Percentiles rank a stretch among this genome's conserved stretches.
phyloP scores from a whole-genome alignment of 2,888 invertebrate species.

The Lepidochrysops patricia region DNA sequence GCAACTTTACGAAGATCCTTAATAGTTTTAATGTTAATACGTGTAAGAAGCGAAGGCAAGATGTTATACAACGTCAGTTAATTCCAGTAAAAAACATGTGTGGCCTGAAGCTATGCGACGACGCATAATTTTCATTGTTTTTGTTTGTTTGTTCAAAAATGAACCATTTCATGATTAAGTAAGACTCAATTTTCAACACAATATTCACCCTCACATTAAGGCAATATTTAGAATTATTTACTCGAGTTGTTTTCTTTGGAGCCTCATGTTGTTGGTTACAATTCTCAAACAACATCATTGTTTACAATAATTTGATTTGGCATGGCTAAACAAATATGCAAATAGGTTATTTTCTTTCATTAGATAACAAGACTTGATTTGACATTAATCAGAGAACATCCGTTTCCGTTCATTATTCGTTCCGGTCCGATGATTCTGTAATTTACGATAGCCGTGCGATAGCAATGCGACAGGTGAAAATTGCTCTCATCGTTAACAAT shows the following conservation, averaged over 20 bases:
- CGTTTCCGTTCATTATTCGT: too few species aligned
- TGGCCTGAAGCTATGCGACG: conserved; percentile 13
- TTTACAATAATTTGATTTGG: not conserved
- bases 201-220: not conserved
- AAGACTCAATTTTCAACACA: not conserved
- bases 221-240: not conserved
- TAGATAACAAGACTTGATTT: too few species aligned
- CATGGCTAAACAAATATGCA: not conserved
- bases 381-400: too few species aligned
- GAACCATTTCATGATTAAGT: not conserved
- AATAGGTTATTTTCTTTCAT: not conserved
- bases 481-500: too few species aligned
- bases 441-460: too few species aligned
- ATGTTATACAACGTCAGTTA: too few species aligned
- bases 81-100: conserved; percentile 23
- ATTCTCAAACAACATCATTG: not conserved
- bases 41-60: not conserved
- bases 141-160: not conserved
- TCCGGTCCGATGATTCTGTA: too few species aligned
- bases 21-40: conserved; percentile 11
- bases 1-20: conserved; percentile 8
- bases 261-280: not conserved
- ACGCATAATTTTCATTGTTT: not conserved
- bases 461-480: too few species aligned
- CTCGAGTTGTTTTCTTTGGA: not conserved